Evolutionary conservation across 2,888 invertebrate genomes (phyloP), one percentile per base, ranked within the genome.

Genomic region (Caenorhabditis becei): DNA sequence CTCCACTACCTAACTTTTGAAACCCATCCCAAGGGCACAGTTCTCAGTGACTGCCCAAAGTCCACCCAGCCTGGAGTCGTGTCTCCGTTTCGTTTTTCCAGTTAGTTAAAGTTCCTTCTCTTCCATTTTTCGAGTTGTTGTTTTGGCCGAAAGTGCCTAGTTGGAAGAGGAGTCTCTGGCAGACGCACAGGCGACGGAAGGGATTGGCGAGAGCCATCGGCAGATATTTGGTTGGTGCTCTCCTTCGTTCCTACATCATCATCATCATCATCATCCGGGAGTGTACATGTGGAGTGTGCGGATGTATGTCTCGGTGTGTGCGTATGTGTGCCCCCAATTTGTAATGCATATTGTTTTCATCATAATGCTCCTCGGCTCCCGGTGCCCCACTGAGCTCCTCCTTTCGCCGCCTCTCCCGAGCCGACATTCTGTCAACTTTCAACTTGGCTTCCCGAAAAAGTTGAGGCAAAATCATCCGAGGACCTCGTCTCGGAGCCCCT

Each of bases 321-420:
- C 37, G 16, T 62, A 59, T 61, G 61, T 61, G 61, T 70, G 59
- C 47, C 54, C 70, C 67, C 78, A 74, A 79, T 79, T 79, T 79
- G 79, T 79, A 79, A 79, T 79, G 79, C 79, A 79, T 79, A 79
- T 79, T 79, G 79, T 79, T 79, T 79, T 79, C 79, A 79, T 79
- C 79, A 79, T 79, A 79, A 79, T 74, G 72, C 72, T 67, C 79
- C 37, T n/a, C 53, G 20, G 61, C 67, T 67, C 65, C 56, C 69
- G 67, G 56, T 14, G 41, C 10, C 3, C 32, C 10, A 77, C n/a
- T n/a, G 67, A 61, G 62, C 65, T 14, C 53, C 41, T 24, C 41
- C 49, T 44, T 49, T 66, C 32, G 32, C 49, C 26, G n/a, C 47
- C 61, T 61, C 59, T 61, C 61, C 28, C 26, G n/a, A n/a, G n/a